Percentiles rank a stretch among this genome's conserved stretches.
Conservation (phyloP, 2,113 vertebrate species). For the Tyrannus savana region DNA sequence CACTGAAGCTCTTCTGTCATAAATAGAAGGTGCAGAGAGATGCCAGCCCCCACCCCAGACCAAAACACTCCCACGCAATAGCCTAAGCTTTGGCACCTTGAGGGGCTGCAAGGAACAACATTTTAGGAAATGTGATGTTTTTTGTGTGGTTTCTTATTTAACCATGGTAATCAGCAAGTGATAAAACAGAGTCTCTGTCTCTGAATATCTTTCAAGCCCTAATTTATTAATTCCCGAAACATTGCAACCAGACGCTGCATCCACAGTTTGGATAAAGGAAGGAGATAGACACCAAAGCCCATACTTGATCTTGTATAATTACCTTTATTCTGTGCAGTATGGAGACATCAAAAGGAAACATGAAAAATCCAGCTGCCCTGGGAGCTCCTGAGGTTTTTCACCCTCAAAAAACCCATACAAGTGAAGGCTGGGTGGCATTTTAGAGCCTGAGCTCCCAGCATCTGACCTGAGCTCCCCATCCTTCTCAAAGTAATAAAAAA, state of each 20-base stretch:
- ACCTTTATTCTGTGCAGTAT: background rate
- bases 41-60: background rate
- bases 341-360: background rate
- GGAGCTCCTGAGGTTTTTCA: background rate
- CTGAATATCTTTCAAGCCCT: background rate
- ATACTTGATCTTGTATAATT: fast-evolving
- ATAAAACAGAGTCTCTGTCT: background rate
- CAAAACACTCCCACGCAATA: background rate
- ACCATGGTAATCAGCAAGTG: background rate
- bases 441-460: background rate
- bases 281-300: background rate
- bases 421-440: background rate
- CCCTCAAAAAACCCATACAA: background rate
- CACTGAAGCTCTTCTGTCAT: background rate
- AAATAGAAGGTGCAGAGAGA: background rate
- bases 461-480: background rate
- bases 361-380: background rate
- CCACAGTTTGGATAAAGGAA: background rate
- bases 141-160: background rate
- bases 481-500: background rate
- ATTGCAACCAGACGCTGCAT: background rate
- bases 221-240: background rate
- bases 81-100: fast-evolving
- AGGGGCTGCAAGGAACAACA: background rate
- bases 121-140: background rate